phyloP scores from a whole-genome alignment of 2,113 vertebrate species.

The Neotoma lepida region DNA sequence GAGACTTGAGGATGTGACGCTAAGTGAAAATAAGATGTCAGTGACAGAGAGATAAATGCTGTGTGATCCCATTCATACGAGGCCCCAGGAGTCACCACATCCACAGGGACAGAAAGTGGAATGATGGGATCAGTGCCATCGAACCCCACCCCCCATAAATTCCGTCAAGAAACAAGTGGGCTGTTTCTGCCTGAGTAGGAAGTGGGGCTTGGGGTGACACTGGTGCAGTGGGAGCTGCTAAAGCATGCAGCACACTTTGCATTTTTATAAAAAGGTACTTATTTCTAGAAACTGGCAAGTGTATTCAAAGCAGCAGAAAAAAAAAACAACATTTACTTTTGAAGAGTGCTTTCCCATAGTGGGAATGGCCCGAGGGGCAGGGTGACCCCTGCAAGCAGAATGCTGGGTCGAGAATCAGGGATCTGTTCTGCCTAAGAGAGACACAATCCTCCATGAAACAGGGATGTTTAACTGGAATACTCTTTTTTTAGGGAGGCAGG shows the following conservation, averaged over 20 bases:
- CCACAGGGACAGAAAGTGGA: neutral
- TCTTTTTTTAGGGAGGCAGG: neutral
- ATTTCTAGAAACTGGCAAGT: constrained; percentile 68
- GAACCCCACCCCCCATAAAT: neutral
- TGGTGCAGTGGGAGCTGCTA: constrained; percentile 41
- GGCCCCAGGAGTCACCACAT: neutral
- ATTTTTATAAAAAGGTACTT: constrained; percentile 46
- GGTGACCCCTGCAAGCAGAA: neutral
- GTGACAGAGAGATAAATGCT: neutral
- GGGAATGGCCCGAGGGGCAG: neutral
- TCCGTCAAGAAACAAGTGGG: neutral
- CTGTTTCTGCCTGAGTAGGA: constrained; percentile 7
- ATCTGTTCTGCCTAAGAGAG: neutral
- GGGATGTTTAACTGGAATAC: neutral
- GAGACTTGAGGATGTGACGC: neutral
- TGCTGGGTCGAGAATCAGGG: neutral
- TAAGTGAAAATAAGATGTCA: neutral
- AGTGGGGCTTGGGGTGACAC: neutral
- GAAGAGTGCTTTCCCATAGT: constrained; percentile 20
- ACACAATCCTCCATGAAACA: constrained; percentile 39
- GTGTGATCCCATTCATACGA: neutral
- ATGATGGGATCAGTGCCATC: neutral
- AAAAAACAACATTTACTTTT: constrained; percentile 7
- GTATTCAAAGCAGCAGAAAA: constrained; percentile 41
- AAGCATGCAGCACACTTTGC: constrained; percentile 42